Conservation (phyloP, 2,797 vertebrate genomes). For the Lutra lutra region DNA sequence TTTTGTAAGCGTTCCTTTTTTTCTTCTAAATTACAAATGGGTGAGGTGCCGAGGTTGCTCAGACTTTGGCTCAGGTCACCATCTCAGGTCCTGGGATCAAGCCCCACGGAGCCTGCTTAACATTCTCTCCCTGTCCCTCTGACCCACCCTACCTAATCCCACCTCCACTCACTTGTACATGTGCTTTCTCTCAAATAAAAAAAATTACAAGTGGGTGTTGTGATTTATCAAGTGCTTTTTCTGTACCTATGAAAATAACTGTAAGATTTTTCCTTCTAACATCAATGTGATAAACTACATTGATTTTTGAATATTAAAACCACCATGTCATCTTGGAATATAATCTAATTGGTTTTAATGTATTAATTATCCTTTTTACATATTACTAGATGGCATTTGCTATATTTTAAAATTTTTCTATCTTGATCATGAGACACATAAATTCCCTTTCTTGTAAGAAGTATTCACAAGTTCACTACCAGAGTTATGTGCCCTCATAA, state of each 20-base stretch:
- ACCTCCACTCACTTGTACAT: neutral
- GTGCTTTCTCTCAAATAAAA: neutral
- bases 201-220: neutral
- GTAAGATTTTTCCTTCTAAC: neutral
- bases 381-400: neutral
- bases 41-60: neutral
- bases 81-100: neutral
- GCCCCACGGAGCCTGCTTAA: neutral
- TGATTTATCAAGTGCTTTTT: neutral
- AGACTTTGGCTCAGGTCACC: neutral
- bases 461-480: neutral
- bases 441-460: neutral
- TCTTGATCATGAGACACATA: neutral
- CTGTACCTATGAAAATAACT: neutral
- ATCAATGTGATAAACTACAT: neutral
- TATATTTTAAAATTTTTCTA: conserved; percentile 5
- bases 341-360: neutral
- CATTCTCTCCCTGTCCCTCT: neutral
- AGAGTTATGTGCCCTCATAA: neutral
- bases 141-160: neutral
- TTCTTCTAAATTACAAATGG: neutral
- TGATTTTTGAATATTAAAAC: neutral
- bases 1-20: neutral
- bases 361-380: neutral
- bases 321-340: neutral